These are phyloP conservation scores for Lasiurus cinereus DNA, from an alignment of 2,113 vertebrate genomes.

Conservation along the genomic window DNA sequence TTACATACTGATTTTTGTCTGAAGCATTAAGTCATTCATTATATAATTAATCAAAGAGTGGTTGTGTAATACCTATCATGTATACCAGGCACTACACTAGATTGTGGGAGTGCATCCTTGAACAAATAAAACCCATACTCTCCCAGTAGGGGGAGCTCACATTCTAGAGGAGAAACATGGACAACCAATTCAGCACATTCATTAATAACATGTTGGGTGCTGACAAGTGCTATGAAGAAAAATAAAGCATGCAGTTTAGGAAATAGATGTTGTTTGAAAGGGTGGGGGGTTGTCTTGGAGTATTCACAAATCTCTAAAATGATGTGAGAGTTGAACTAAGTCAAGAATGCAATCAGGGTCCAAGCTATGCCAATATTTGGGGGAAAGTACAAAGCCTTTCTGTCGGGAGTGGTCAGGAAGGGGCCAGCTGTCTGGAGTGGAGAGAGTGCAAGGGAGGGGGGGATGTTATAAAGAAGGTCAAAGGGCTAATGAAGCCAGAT, in stretches of 20 bases:
- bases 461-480: neutral
- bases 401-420: neutral
- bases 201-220: neutral
- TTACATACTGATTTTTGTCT: neutral
- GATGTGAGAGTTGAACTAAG: neutral
- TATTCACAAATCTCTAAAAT: neutral
- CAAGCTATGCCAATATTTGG: neutral
- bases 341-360: neutral
- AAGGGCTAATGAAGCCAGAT: neutral
- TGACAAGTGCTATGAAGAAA: neutral
- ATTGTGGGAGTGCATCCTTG: neutral
- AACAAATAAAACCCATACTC: neutral
- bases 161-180: neutral
- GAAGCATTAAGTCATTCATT: neutral
- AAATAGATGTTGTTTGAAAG: neutral
- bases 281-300: neutral
- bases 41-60: neutral
- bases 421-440: neutral
- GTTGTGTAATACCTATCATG: neutral
- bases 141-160: slow-evolving; percentile 73
- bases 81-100: neutral
- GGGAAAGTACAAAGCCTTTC: neutral
- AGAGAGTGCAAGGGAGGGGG: neutral
- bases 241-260: neutral
- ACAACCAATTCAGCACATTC: neutral